These are phyloP conservation scores for Drosophila sproati DNA, from an alignment of 1,140 invertebrate genomes.

Conservation along the genomic window DNA sequence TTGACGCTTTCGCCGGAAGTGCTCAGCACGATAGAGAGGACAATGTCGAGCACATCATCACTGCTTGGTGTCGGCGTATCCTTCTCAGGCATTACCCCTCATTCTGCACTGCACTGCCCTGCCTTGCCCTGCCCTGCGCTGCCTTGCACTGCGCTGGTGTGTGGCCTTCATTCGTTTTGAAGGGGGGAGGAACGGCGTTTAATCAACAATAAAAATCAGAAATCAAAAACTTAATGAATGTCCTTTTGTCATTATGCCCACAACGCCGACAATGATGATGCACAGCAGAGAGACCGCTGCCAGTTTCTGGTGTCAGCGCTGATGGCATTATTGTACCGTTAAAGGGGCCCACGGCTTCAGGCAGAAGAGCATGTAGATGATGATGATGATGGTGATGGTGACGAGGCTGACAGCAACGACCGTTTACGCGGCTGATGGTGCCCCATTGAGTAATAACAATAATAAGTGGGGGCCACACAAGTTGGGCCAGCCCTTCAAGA, in stretches of 20 bases:
- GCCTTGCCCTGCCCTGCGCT: slow-evolving; percentile 7
- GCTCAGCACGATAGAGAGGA: slow-evolving; percentile 73
- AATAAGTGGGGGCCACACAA: slow-evolving; percentile 50
- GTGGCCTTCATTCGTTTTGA: slow-evolving; percentile 5
- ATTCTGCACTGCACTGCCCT: slow-evolving; percentile 6
- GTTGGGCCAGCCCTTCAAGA: slow-evolving; percentile 1
- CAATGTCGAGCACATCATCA: slow-evolving; percentile 40
- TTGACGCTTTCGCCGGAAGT: slow-evolving; percentile 83
- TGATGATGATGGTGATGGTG: slow-evolving; percentile 46
- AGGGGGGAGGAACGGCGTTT: slow-evolving; percentile 51
- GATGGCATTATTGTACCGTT: slow-evolving; percentile 46
- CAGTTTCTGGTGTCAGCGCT: slow-evolving; percentile 5
- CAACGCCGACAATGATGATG: slow-evolving; percentile 51
- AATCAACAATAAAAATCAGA: slow-evolving; percentile 84
- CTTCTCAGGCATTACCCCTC: slow-evolving; percentile 63
- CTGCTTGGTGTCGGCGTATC: slow-evolving; percentile 42
- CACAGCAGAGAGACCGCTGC: neutral
- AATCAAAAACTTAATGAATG: slow-evolving; percentile 85
- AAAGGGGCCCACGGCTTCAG: neutral
- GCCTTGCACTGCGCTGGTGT: slow-evolving; percentile 6
- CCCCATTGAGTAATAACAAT: slow-evolving; percentile 77
- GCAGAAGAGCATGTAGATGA: slow-evolving; percentile 2
- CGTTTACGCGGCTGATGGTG: slow-evolving; percentile 73
- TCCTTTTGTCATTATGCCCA: slow-evolving; percentile 81
- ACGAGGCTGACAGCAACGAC: slow-evolving; percentile 71